Evolutionary conservation across 1,140 invertebrate genomes (phyloP).

Genomic region (Psilanteris sp.): DNA sequence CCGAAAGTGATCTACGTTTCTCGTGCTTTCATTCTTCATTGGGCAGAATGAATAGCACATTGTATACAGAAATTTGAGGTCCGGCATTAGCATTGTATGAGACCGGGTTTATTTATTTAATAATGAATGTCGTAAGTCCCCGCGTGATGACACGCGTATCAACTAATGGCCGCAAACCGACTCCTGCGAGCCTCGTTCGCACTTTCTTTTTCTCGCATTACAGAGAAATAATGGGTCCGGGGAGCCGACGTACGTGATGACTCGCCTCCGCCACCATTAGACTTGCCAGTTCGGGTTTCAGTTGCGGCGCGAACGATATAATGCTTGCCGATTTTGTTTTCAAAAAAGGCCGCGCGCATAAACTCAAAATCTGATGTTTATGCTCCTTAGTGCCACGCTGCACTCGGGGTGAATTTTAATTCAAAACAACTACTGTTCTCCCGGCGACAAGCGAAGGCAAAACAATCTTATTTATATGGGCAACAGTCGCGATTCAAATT

Average conservation of each 20-base stretch:
- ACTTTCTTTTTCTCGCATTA: constrained; percentile 58
- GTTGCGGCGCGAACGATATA: constrained; percentile 42
- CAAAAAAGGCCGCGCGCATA: constrained; percentile 42
- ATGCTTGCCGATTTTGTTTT: constrained; percentile 50
- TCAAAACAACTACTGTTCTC: constrained; percentile 48
- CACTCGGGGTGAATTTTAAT: constrained; percentile 49
- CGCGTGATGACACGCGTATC: constrained; percentile 56
- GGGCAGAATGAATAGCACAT: constrained; percentile 35
- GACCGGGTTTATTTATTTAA: constrained; percentile 32
- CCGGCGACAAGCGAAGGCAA: constrained; percentile 6
- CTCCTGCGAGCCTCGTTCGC: constrained; percentile 42
- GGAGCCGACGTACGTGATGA: constrained; percentile 62
- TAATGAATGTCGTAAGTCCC: constrained; percentile 3
- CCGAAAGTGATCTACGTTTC: too few species aligned
- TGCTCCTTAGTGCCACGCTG: constrained; percentile 21
- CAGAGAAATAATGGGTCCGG: constrained; percentile 48
- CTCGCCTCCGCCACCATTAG: constrained; percentile 74
- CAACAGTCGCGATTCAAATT: constrained; percentile 6
- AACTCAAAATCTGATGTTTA: constrained; percentile 53
- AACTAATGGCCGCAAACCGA: constrained; percentile 51
- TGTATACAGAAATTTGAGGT: constrained; percentile 22
- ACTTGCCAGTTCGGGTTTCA: constrained; percentile 76
- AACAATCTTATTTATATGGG: constrained; percentile 37
- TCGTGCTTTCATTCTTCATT: too few species aligned
- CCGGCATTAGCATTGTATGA: constrained; percentile 41